A percentile compares a stretch with the other conserved stretches of the same genome.
These are phyloP conservation scores for Pelusios castaneus DNA, from an alignment of 2,113 vertebrate genomes.

Conservation along the genomic window DNA sequence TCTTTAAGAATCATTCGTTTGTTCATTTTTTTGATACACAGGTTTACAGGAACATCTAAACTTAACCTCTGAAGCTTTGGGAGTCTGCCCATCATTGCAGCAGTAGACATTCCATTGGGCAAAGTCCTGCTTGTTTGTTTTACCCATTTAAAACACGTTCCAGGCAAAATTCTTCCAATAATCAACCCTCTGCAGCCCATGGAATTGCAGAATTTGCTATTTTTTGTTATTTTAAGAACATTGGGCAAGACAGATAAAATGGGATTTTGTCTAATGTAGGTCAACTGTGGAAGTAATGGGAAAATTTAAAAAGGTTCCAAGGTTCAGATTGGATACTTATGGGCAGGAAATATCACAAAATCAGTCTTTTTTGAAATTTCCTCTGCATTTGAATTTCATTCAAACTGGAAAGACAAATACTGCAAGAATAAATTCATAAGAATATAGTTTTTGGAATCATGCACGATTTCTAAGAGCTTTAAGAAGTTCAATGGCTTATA, in stretches of 20 bases:
- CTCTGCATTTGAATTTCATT: not conserved
- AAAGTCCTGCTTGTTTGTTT: not conserved
- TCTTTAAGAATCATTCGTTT: not conserved
- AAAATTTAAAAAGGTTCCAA: not conserved
- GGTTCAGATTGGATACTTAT: not conserved
- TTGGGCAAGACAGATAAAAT: constrained; percentile 1
- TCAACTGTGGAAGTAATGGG: not conserved
- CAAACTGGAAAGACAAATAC: not conserved
- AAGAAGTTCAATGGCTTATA: not conserved
- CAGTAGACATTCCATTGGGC: not conserved
- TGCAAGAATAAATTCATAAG: not conserved
- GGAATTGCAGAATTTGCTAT: not conserved
- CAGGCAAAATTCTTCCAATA: not conserved
- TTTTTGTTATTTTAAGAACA: not conserved
- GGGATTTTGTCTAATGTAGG: not conserved
- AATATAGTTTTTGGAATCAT: not conserved
- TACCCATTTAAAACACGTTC: not conserved
- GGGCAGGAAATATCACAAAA: not conserved
- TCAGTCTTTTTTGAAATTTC: not conserved
- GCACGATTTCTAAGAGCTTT: not conserved
- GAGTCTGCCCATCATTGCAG: not conserved
- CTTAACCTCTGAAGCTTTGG: constrained; percentile 1
- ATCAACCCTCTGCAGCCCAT: not conserved
- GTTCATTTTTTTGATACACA: not conserved
- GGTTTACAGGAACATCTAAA: constrained; percentile 10